phyloP scores from a whole-genome alignment of 2,888 invertebrate species.

The Tetheella fluctuosa region DNA sequence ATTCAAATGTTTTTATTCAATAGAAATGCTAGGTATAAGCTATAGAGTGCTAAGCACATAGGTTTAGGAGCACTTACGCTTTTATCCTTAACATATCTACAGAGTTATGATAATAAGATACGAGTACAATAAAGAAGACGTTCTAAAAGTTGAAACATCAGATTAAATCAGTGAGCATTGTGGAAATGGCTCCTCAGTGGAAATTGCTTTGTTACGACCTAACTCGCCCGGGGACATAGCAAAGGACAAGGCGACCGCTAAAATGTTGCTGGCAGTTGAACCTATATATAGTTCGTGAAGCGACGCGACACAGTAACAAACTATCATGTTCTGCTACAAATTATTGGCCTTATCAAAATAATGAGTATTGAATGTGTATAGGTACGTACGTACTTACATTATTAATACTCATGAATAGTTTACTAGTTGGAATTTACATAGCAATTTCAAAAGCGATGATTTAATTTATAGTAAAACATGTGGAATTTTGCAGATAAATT shows the following conservation, averaged over 20 bases:
- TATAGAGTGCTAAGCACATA: background rate
- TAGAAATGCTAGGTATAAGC: background rate
- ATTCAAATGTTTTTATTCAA: no score
- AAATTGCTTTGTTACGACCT: slow-evolving; percentile 49
- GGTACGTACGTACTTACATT: background rate
- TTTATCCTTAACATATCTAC: slow-evolving; percentile 4
- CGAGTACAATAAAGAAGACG: slow-evolving; percentile 14
- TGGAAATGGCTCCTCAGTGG: slow-evolving; percentile 28
- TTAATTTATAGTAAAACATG: no score
- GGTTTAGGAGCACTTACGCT: background rate
- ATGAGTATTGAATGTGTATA: background rate
- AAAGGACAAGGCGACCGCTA: slow-evolving; percentile 36
- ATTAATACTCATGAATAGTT: background rate
- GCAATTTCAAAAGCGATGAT: no score
- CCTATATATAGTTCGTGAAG: slow-evolving; percentile 20
- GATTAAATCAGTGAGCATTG: slow-evolving; percentile 25
- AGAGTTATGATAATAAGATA: slow-evolving; percentile 9
- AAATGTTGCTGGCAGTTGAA: slow-evolving; percentile 44
- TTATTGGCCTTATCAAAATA: background rate
- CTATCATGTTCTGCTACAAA: background rate
- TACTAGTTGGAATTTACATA: background rate
- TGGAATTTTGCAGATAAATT: no score
- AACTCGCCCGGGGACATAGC: slow-evolving; percentile 38
- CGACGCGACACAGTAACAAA: background rate
- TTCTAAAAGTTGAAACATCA: slow-evolving; percentile 23